Evolutionary conservation across 2,888 invertebrate genomes (phyloP), one percentile per base, ranked within the genome.

Genomic region (Nineta flava): DNA sequence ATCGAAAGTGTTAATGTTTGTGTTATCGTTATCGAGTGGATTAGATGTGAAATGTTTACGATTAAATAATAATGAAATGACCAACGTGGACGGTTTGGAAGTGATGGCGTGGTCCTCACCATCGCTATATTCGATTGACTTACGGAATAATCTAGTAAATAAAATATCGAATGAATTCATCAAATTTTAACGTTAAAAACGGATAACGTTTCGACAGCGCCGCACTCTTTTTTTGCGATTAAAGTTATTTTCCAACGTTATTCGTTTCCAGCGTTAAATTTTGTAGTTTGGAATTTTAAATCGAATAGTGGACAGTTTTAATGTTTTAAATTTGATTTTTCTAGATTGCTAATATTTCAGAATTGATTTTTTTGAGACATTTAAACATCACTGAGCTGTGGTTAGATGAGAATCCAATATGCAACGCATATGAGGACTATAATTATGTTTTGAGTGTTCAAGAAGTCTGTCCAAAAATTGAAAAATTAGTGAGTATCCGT

Each of bases 371-470:
- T 43, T 53, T 66, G 41, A 61, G 57, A 44, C 50, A 56, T n/a
- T 58, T 61, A 51, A 55, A 55, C 26, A 53, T 65, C 16, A 61
- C 57, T 44, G 60, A 63, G 31, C 53, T 87, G 7, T 66, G 63
- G 53, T 61, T 87, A 32, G 81, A 83, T 57, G 80, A 78, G 0
- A 87, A 87, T 66, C 81, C 82, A 0, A 56, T 87, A 1, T 83
- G 84, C 59, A 72, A 73, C 48, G 74, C 77, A 56, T 81, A 76
- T 58, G 75, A 75, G 48, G 69, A 76, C 1, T 62, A 66, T 1
- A 66, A 73, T 3, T 87, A 86, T 60, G 65, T 81, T 12, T 72
- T 72, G 44, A 69, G 71, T 1, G 59, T 74, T 0, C 71, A 62
- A 53, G 65, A 67, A 55, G 65, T 75, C 53, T 79, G 76, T 56